These are phyloP conservation scores for Campylomormyrus tamandua DNA, from an alignment of 2,113 vertebrate species.

Conservation along the genomic window DNA sequence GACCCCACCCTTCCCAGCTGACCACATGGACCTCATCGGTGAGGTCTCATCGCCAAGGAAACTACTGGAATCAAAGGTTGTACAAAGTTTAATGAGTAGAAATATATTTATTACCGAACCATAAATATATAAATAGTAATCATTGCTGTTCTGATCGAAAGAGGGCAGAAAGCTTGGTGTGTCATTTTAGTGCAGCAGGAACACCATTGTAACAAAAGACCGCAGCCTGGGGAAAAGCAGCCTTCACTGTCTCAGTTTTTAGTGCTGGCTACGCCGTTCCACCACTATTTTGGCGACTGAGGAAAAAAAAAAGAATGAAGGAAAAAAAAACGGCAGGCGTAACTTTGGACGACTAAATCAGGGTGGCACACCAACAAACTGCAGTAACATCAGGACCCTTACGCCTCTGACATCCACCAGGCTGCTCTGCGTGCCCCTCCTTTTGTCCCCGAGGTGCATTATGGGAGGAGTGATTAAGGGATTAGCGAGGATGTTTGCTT, in stretches of 20 bases:
- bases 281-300: conserved; percentile 22
- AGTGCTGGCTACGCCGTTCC: conserved; percentile 39
- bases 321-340: conserved; percentile 16
- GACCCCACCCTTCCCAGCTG: neutral
- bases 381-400: neutral
- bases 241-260: conserved; percentile 28
- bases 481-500: conserved; percentile 44
- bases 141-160: conserved; percentile 45
- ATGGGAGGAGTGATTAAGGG: conserved; percentile 31
- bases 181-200: conserved; percentile 27
- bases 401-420: neutral
- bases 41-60: neutral
- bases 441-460: conserved; percentile 32
- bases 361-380: neutral
- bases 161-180: conserved; percentile 33
- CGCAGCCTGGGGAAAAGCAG: neutral
- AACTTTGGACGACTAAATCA: conserved; percentile 16
- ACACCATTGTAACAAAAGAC: conserved; percentile 8
- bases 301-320: too few relatives aligned
- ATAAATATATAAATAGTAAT: conserved; percentile 70
- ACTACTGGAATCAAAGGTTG: conserved; percentile 22
- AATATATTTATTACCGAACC: conserved; percentile 63
- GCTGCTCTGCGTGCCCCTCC: neutral
- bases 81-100: conserved; percentile 48
- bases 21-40: neutral